Evolutionary conservation across 2,888 invertebrate genomes (phyloP).

Genomic region (Xylota segnis): DNA sequence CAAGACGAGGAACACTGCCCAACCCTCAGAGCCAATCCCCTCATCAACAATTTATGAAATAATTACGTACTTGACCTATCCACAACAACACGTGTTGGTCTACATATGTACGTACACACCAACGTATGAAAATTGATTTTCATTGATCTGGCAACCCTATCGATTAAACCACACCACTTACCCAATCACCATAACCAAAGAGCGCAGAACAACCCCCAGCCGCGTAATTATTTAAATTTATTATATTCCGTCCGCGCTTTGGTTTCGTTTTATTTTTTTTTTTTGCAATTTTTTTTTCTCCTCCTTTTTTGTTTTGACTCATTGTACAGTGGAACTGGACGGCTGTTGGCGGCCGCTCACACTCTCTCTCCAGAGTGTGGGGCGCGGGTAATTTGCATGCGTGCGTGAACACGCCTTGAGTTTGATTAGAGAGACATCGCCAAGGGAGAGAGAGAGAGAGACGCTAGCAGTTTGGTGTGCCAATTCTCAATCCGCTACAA

Average conservation of each 20-base stretch:
- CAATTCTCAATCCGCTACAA: slow-evolving; percentile 21
- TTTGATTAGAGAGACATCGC: slow-evolving; percentile 51
- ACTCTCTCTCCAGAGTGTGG: background rate
- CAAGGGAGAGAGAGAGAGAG: slow-evolving; percentile 16
- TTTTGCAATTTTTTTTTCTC: slow-evolving; percentile 1
- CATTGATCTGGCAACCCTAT: slow-evolving; percentile 57
- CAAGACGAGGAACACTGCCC: background rate
- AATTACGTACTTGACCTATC: slow-evolving; percentile 61
- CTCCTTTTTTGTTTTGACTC: background rate
- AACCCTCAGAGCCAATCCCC: slow-evolving; percentile 6
- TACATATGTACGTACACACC: no score
- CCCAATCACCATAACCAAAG: slow-evolving; percentile 54
- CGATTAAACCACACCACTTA: slow-evolving; percentile 64
- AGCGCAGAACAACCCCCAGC: slow-evolving; percentile 54
- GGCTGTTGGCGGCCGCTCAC: background rate
- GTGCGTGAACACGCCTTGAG: slow-evolving; percentile 59
- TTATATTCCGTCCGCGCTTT: slow-evolving; percentile 45
- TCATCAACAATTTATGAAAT: slow-evolving; percentile 13
- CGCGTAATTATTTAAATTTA: slow-evolving; percentile 67
- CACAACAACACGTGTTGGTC: slow-evolving; percentile 2
- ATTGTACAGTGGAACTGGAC: slow-evolving; percentile 2
- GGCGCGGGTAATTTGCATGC: slow-evolving; percentile 56
- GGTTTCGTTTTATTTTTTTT: slow-evolving; percentile 7
- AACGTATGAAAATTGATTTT: no score
- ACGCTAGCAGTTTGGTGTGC: background rate